Evolutionary conservation across 2,113 vertebrate species (phyloP).

Genomic region (Emydura subglobosa): DNA sequence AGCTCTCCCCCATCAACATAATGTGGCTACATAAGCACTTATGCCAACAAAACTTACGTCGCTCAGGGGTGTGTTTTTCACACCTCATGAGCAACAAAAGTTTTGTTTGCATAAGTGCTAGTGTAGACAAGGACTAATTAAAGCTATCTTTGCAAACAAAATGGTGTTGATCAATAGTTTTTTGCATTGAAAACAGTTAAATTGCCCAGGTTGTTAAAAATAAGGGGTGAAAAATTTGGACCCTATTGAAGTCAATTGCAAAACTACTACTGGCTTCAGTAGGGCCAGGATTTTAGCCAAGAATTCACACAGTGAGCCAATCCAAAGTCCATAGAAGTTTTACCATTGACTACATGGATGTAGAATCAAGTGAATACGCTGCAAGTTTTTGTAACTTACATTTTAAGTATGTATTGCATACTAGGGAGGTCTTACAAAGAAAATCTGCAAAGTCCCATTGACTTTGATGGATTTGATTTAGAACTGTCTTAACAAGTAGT

Average conservation of each 20-base stretch:
- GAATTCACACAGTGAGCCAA: neutral
- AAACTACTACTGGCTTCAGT: neutral
- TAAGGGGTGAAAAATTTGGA: neutral
- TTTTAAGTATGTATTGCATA: neutral
- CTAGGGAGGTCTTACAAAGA: neutral
- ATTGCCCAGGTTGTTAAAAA: neutral
- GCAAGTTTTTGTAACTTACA: neutral
- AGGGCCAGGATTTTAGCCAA: neutral
- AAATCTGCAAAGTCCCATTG: neutral
- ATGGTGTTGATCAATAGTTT: neutral
- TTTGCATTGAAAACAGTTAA: neutral
- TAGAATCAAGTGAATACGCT: neutral
- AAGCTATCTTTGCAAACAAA: neutral
- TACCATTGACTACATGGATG: neutral
- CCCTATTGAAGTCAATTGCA: neutral
- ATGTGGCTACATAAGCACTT: no score
- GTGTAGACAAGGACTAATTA: neutral
- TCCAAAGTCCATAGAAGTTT: neutral
- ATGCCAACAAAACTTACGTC: no score
- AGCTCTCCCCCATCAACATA: no score
- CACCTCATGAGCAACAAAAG: no score
- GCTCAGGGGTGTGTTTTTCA: no score
- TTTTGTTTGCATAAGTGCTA: no score
- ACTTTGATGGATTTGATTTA: neutral
- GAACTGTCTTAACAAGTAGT: neutral